phyloP scores from a whole-genome alignment of 2,797 vertebrate genomes.

The Coranthus polyacanthus region DNA sequence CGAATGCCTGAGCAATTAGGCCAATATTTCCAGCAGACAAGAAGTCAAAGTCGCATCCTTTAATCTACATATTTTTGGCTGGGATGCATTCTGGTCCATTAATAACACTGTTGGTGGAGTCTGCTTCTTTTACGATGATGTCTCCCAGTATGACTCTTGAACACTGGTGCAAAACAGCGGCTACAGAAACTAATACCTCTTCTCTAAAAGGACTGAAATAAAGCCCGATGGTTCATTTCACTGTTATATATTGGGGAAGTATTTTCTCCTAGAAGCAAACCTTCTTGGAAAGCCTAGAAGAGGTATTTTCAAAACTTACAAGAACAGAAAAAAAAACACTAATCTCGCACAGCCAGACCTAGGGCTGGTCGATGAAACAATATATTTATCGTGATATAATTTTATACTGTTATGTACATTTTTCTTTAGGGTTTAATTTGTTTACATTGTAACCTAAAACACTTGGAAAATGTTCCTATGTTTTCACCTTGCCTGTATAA shows the following conservation, averaged over 20 bases:
- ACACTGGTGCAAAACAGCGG: conserved; percentile 10
- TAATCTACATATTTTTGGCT: conserved; percentile 47
- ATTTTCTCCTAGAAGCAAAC: not conserved
- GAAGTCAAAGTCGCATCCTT: conserved; percentile 36
- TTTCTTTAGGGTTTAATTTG: no score
- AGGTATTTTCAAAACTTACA: no score
- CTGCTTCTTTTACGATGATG: conserved; percentile 19
- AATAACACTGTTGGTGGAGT: conserved; percentile 30
- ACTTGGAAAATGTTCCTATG: no score
- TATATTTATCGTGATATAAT: no score
- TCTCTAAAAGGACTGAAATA: not conserved
- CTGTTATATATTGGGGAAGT: not conserved
- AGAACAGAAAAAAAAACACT: no score
- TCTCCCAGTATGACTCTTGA: conserved; percentile 18
- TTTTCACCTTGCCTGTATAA: no score
- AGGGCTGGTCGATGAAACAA: no score
- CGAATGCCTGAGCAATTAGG: conserved; percentile 31
- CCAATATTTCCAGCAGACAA: conserved; percentile 37
- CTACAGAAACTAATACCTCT: not conserved
- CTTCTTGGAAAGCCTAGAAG: not conserved
- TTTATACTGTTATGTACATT: no score
- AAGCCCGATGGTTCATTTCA: not conserved
- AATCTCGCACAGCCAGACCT: no score
- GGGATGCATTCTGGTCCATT: conserved; percentile 5
- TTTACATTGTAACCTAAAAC: no score